Conservation (phyloP, 2,888 invertebrate species). For the Metallyticus violacea region DNA sequence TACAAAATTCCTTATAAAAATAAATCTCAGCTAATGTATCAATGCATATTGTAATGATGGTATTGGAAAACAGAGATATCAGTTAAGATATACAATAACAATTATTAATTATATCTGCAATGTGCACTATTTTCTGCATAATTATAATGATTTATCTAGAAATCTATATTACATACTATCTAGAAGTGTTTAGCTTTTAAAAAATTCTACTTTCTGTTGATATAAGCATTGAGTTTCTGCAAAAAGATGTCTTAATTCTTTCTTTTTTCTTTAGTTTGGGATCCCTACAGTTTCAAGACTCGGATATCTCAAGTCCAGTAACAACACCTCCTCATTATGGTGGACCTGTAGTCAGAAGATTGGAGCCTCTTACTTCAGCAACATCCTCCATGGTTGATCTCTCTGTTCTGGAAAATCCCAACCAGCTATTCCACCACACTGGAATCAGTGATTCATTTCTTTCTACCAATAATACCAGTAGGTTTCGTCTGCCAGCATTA, state of each 20-base stretch:
- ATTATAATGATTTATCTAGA: too few relatives aligned
- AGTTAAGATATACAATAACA: too few relatives aligned
- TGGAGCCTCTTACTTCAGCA: constrained; percentile 24
- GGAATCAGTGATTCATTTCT: not conserved
- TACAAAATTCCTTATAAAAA: too few relatives aligned
- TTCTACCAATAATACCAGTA: not conserved
- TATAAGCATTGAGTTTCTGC: not conserved
- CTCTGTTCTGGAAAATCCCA: not conserved
- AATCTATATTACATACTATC: too few relatives aligned
- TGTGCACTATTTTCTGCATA: too few relatives aligned
- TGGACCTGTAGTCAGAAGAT: not conserved
- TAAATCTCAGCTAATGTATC: too few relatives aligned
- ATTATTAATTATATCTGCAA: too few relatives aligned
- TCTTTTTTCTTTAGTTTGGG: constrained; percentile 54
- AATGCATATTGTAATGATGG: too few relatives aligned
- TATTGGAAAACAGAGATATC: too few relatives aligned
- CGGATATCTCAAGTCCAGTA: constrained; percentile 3
- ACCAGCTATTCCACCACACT: not conserved
- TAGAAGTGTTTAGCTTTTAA: not conserved
- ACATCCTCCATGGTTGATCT: not conserved
- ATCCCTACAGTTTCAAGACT: constrained; percentile 55
- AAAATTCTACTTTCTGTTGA: not conserved
- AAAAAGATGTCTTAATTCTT: not conserved
- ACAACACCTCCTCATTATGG: constrained; percentile 13
- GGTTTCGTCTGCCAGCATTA: constrained; percentile 20